phyloP scores from a whole-genome alignment of 2,113 vertebrate species.

The Myanophis thanlyinensis region DNA sequence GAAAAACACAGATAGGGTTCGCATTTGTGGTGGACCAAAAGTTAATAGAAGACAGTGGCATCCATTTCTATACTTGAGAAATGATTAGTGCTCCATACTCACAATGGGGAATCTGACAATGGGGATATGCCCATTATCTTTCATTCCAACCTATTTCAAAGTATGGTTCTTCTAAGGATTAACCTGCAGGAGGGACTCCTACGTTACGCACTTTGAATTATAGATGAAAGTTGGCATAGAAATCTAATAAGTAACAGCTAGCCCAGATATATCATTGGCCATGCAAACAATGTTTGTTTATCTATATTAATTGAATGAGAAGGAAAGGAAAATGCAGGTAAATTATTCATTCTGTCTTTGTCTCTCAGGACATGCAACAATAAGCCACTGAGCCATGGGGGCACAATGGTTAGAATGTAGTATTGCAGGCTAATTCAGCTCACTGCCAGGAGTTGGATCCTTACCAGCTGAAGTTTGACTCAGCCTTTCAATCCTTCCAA shows the following conservation, averaged over 20 bases:
- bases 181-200: background rate
- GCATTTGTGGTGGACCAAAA: background rate
- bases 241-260: background rate
- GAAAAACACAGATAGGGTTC: background rate
- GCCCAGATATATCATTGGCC: background rate
- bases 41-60: background rate
- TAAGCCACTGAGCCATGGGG: background rate
- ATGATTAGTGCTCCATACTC: background rate
- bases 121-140: background rate
- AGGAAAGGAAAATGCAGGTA: background rate
- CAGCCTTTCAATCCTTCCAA: too few species aligned
- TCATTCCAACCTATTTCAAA: background rate
- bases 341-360: background rate
- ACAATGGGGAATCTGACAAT: background rate
- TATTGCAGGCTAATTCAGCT: background rate
- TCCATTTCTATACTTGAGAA: background rate
- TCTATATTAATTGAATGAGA: background rate
- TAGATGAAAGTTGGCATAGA: background rate
- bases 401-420: background rate
- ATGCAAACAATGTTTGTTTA: background rate
- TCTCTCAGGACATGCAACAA: background rate
- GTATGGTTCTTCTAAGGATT: background rate
- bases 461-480: background rate
- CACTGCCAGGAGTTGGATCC: background rate
- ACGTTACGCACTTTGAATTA: background rate